Evolutionary conservation across 2,797 vertebrate genomes (phyloP), one percentile per base, ranked within the genome.

Genomic region (Molothrus ater): DNA sequence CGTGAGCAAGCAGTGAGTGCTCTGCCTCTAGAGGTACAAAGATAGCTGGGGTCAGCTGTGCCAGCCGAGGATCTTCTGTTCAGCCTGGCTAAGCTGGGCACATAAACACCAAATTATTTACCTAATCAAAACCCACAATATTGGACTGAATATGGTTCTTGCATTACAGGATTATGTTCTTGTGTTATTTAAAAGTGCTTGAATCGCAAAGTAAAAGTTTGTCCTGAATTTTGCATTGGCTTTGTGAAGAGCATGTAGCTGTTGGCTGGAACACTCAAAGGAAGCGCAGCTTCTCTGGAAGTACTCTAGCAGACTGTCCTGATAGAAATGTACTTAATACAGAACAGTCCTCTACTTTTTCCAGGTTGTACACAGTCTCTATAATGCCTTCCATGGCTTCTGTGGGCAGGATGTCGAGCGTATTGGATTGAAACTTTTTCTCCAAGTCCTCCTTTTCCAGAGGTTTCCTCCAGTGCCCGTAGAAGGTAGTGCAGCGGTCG

Each of bases 401-500:
- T 15, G 48, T 6, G 6, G 98, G 79, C 93, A 99, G 81, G 66
- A 97, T 83, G 0, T 94, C 42, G 1, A 97, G 97, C 13, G 98
- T 98, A 6, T 99, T 99, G 9, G 80, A 82, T 7, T 93, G 97
- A 95, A 99, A 99, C 96, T 99, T 99, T 36, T 96, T 97, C 90
- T 97, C 96, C 88, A 99, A 97, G 95, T 99, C 98, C 60, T 97
- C 84, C n/a, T 98, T 97, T 95, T 96, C 98, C 93, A 99, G 96
- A 10, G 99, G 99, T 73, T 98, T 99, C 96, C 98, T 99, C 99
- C 99, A 99, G 97, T 99, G 99, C 57, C 99, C 99, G 0, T 99
- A 99, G 96, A 99, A 99, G 0, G 98, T 99, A 36, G 98, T 80
- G 0, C 98, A 99, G 32, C 96, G 97, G 86, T 98, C 97, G 0